Conservation (phyloP, 2,797 vertebrate genomes). For the Chiroxiphia lanceolata region DNA sequence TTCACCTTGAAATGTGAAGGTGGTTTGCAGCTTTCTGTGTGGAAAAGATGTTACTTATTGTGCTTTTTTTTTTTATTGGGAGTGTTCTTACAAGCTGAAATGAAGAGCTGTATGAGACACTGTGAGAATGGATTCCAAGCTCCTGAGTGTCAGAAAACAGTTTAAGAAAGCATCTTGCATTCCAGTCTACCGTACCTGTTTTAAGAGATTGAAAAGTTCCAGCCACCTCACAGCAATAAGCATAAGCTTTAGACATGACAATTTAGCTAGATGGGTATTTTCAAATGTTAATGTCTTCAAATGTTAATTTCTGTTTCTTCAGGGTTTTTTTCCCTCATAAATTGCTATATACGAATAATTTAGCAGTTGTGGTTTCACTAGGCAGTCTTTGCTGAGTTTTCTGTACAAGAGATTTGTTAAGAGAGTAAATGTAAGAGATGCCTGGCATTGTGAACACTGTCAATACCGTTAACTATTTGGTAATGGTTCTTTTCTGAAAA, state of each 20-base stretch:
- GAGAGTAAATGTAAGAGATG: background rate
- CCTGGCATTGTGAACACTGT: background rate
- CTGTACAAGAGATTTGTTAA: background rate
- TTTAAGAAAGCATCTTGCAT: background rate
- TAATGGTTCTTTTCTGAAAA: background rate
- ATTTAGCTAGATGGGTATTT: background rate
- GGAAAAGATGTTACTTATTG: background rate
- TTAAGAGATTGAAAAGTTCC: background rate
- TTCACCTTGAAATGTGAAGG: constrained; percentile 9
- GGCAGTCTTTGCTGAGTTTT: background rate
- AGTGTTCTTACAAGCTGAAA: background rate
- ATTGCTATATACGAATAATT: background rate
- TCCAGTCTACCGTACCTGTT: background rate
- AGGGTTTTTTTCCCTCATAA: background rate
- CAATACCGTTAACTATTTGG: background rate
- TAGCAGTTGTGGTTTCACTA: background rate
- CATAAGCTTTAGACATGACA: background rate
- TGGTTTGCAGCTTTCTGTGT: background rate
- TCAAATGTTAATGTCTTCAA: background rate
- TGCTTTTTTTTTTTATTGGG: background rate
- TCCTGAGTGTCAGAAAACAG: background rate
- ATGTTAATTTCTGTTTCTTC: background rate
- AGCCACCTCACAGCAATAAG: background rate
- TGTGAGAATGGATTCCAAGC: background rate
- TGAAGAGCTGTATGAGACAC: background rate